These are phyloP conservation scores for Athalia cordata DNA, from an alignment of 2,888 invertebrate species.

Conservation along the genomic window DNA sequence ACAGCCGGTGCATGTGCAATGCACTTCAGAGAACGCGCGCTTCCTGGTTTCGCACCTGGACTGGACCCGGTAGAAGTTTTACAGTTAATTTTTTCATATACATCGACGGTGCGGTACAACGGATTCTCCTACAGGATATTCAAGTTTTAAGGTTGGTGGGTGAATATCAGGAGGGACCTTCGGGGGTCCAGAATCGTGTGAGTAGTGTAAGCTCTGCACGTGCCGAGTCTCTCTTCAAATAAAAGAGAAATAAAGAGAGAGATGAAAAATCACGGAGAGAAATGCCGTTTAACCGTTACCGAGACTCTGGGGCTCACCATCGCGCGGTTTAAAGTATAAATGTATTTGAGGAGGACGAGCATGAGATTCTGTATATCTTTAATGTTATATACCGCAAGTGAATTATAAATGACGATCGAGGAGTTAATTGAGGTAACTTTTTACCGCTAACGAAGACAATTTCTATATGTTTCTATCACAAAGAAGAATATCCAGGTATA, in stretches of 20 bases:
- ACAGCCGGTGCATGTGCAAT: not conserved
- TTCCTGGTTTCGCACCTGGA: constrained; percentile 45
- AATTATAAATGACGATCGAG: not conserved
- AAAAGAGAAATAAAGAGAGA: constrained; percentile 27
- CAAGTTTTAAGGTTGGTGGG: constrained; percentile 5
- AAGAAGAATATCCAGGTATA: not conserved
- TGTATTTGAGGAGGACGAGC: too few species aligned
- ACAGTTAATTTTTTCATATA: constrained; percentile 40
- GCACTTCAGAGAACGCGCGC: not conserved
- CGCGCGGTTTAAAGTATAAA: too few species aligned
- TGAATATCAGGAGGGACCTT: constrained; percentile 7
- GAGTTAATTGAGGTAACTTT: not conserved
- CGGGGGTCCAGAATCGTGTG: not conserved
- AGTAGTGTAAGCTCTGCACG: constrained; percentile 1
- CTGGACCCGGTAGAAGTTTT: constrained; percentile 23
- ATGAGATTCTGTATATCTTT: too few species aligned
- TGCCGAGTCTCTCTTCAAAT: constrained; percentile 13
- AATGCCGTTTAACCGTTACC: constrained; percentile 43
- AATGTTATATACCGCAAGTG: too few species aligned
- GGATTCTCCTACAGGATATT: constrained; percentile 22
- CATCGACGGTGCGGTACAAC: not conserved
- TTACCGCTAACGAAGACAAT: constrained; percentile 2
- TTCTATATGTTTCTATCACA: not conserved
- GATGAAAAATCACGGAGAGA: constrained; percentile 14
- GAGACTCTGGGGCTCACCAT: constrained; percentile 20